A percentile compares a stretch with the other conserved stretches of the same genome.
phyloP scores from a whole-genome alignment of 1,140 invertebrate genomes.

The Drosophila ficusphila region DNA sequence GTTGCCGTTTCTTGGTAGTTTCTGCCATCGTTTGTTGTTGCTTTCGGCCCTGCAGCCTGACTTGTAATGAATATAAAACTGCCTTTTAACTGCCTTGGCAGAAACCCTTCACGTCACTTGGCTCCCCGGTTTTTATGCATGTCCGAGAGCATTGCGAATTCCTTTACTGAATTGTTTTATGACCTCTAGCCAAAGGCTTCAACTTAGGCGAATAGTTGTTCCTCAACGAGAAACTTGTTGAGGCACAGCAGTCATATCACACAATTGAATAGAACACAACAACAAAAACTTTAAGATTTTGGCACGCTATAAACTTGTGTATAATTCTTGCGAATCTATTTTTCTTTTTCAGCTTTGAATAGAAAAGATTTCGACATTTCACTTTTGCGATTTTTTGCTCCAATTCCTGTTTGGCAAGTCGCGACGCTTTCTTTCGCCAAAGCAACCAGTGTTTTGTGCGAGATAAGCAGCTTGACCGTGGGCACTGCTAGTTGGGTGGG shows the following conservation, averaged over 20 bases:
- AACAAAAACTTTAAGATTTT: conserved; percentile 42
- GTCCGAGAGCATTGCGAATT: conserved; percentile 46
- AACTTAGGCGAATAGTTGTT: background rate
- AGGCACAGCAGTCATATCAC: conserved; percentile 36
- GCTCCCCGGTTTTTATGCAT: conserved; percentile 21
- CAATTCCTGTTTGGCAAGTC: conserved; percentile 69
- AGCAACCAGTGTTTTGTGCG: conserved; percentile 79
- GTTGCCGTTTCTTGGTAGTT: conserved; percentile 55
- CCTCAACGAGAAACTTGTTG: conserved; percentile 61
- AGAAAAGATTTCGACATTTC: conserved; percentile 61
- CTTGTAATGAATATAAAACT: conserved; percentile 75
- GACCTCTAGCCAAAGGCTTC: conserved; percentile 8
- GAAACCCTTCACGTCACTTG: conserved; percentile 2
- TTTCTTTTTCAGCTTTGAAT: conserved; percentile 24
- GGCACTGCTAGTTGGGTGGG: background rate
- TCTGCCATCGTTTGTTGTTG: conserved; percentile 27
- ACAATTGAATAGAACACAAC: conserved; percentile 22
- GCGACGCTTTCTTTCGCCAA: conserved; percentile 34
- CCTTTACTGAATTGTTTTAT: conserved; percentile 47
- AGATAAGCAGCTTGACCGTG: conserved; percentile 69
- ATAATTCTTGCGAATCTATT: conserved; percentile 56
- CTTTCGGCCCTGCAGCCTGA: conserved; percentile 28
- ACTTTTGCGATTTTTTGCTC: conserved; percentile 63
- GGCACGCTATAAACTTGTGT: conserved; percentile 61
- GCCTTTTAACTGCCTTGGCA: conserved; percentile 62